These are phyloP conservation scores for Epirrhoe alternata DNA, from an alignment of 2,888 invertebrate species.

Conservation along the genomic window DNA sequence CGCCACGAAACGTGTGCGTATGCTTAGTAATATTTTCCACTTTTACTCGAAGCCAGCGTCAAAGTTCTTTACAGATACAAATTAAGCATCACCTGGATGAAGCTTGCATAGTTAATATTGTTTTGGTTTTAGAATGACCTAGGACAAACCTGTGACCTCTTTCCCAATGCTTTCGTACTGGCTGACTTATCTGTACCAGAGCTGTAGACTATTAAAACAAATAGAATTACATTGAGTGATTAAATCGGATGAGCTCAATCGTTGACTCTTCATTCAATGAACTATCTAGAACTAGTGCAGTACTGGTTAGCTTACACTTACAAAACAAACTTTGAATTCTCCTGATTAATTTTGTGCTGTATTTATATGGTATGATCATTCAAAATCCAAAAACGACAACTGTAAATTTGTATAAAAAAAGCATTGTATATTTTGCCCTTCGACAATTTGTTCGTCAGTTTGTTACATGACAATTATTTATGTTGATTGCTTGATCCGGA, in stretches of 20 bases:
- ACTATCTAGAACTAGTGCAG: background rate
- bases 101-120: background rate
- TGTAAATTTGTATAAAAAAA: too few relatives aligned
- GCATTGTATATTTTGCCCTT: background rate
- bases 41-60: too few relatives aligned
- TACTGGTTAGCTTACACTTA: background rate
- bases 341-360: background rate
- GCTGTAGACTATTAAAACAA: background rate
- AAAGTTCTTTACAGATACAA: background rate
- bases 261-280: background rate
- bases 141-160: background rate
- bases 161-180: slow-evolving; percentile 9
- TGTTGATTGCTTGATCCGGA: slow-evolving; percentile 8
- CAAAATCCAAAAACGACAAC: background rate
- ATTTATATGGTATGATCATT: background rate
- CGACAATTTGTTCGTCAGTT: background rate
- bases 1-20: too few relatives aligned
- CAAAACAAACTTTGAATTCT: background rate
- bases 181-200: slow-evolving; percentile 6
- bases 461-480: slow-evolving; percentile 5
- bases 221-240: background rate
- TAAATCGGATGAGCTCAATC: background rate
- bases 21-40: too few relatives aligned
- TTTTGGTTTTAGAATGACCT: background rate
- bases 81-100: background rate